phyloP scores from a whole-genome alignment of 1,140 invertebrate genomes.

The Oppia nitens region DNA sequence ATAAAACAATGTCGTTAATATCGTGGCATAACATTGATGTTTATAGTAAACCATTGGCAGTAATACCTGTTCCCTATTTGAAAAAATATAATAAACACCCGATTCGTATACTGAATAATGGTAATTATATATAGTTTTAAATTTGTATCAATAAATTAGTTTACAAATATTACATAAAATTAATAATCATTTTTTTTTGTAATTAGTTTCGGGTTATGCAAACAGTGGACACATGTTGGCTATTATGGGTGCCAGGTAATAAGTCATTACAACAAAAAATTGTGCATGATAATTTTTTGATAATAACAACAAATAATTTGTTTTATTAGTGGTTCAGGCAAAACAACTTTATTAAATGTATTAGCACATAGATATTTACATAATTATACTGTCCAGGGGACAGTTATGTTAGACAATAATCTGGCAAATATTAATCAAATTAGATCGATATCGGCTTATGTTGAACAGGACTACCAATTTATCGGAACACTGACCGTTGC shows the following conservation, averaged over 20 bases:
- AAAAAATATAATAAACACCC: no score
- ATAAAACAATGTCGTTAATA: no score
- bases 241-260: conserved; percentile 57
- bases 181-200: conserved; percentile 18
- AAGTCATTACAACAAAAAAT: neutral
- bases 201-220: conserved; percentile 59
- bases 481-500: conserved; percentile 74
- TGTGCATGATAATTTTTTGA: neutral
- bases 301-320: neutral
- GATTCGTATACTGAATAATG: no score
- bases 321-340: conserved; percentile 65
- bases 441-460: conserved; percentile 68
- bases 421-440: conserved; percentile 36
- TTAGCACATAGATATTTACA: conserved; percentile 57
- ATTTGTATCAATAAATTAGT: no score
- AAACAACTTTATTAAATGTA: conserved; percentile 82
- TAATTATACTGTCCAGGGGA: conserved; percentile 58
- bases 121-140: no score
- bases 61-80: no score
- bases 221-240: conserved; percentile 74
- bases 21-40: no score
- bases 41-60: no score
- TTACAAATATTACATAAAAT: no score
- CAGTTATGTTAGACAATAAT: conserved; percentile 32
- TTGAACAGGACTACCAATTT: conserved; percentile 89